Conservation (phyloP, 2,888 invertebrate species). For the Ennomos erosarius region DNA sequence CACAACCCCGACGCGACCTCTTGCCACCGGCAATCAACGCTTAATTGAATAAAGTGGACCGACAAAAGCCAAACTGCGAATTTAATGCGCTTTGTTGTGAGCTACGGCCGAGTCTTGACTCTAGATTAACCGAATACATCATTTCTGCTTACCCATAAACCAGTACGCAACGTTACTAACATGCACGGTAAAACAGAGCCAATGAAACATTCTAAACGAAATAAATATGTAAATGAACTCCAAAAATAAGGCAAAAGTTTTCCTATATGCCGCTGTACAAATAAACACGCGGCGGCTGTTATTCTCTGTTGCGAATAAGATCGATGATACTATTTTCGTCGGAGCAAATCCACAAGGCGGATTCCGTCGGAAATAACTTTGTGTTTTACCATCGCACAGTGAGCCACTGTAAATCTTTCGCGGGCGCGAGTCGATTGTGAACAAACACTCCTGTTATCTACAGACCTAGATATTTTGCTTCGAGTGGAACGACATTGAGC, state of each 20-base stretch:
- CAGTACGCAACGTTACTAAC: not conserved
- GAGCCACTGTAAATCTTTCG: conserved; percentile 74
- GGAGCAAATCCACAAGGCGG: conserved; percentile 77
- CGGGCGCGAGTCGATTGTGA: conserved; percentile 69
- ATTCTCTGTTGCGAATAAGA: conserved; percentile 74
- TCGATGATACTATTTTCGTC: conserved; percentile 80
- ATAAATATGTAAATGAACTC: conserved; percentile 58
- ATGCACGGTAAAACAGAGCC: conserved; percentile 11
- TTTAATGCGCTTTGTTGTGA: conserved; percentile 54
- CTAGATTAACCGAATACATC: conserved; percentile 9
- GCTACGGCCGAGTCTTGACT: conserved; percentile 23
- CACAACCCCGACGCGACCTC: conserved; percentile 80
- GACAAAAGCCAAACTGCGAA: conserved; percentile 66
- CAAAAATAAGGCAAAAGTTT: conserved; percentile 58
- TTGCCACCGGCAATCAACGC: conserved; percentile 75
- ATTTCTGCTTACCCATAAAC: not conserved
- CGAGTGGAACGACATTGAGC: conserved; percentile 52
- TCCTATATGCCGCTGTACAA: conserved; percentile 62
- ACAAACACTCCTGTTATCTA: conserved; percentile 66
- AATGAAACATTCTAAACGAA: conserved; percentile 31
- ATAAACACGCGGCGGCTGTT: conserved; percentile 69
- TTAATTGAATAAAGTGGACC: conserved; percentile 79
- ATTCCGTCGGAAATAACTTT: conserved; percentile 80
- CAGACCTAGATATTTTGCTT: conserved; percentile 46
- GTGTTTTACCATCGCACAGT: conserved; percentile 67